Percentiles rank a stretch among this genome's conserved stretches.
Evolutionary conservation across 2,888 invertebrate species (phyloP).

Genomic region (Aleiodes leptofemur): DNA sequence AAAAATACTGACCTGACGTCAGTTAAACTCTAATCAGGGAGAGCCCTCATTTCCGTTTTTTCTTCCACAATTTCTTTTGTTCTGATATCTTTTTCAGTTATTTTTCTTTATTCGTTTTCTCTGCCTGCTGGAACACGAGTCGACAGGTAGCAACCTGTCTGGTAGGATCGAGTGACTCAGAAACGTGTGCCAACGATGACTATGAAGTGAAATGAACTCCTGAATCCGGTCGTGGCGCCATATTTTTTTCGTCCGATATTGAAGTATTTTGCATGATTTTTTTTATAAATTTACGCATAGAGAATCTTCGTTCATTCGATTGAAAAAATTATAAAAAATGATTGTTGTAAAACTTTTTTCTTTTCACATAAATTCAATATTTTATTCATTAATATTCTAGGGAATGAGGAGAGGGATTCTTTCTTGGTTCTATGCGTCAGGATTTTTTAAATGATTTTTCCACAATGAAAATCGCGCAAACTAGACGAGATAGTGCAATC

Average conservation of each 20-base stretch:
- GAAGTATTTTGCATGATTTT: constrained; percentile 25
- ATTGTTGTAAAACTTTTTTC: too few relatives aligned
- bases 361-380: too few relatives aligned
- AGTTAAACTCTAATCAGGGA: too few relatives aligned
- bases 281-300: background rate
- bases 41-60: background rate
- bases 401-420: too few relatives aligned
- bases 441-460: too few relatives aligned
- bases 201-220: constrained; percentile 65
- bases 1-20: too few relatives aligned
- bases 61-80: background rate
- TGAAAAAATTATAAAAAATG: too few relatives aligned
- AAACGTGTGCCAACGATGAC: constrained; percentile 59
- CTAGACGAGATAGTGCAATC: too few relatives aligned
- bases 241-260: constrained; percentile 18
- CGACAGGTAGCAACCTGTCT: constrained; percentile 57
- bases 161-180: constrained; percentile 67
- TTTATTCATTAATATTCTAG: too few relatives aligned
- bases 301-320: too few relatives aligned
- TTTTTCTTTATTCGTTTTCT: background rate
- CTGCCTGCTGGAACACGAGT: background rate
- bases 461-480: too few relatives aligned
- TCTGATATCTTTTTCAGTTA: constrained; percentile 16
- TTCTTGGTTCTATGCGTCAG: too few relatives aligned
- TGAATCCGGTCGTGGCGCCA: constrained; percentile 59